A percentile compares a stretch with the other conserved stretches of the same genome.
Evolutionary conservation across 2,888 invertebrate species (phyloP).

Genomic region (Operophtera brumata): DNA sequence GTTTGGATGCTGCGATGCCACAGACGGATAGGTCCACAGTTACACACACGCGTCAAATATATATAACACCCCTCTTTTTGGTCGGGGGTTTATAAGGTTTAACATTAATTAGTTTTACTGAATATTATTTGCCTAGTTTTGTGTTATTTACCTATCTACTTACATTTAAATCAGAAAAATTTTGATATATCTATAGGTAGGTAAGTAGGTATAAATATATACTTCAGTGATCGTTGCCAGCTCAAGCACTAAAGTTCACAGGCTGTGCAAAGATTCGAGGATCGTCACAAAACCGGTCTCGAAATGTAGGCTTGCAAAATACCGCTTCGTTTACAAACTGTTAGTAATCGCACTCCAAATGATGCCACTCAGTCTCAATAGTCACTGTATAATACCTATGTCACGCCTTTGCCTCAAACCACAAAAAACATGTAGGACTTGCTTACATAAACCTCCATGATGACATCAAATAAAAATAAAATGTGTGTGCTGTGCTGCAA

Average conservation of each 20-base stretch:
- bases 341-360: constrained; percentile 39
- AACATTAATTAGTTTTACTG: no score
- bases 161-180: neutral
- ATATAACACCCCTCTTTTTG: no score
- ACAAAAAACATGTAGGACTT: neutral
- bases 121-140: neutral
- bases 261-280: constrained; percentile 45
- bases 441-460: no score
- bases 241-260: constrained; percentile 27
- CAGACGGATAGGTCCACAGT: no score
- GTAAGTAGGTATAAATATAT: neutral
- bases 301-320: constrained; percentile 72
- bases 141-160: neutral
- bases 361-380: constrained; percentile 14
- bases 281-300: constrained; percentile 67
- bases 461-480: neutral
- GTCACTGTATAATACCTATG: constrained; percentile 7
- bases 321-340: constrained; percentile 40
- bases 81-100: no score
- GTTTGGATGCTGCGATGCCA: no score
- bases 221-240: constrained; percentile 2
- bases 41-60: no score
- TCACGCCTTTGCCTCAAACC: neutral
- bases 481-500: neutral
- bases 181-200: neutral